These are phyloP conservation scores for Cossypha dichroa DNA, from an alignment of 2,797 vertebrate genomes.

Conservation along the genomic window DNA sequence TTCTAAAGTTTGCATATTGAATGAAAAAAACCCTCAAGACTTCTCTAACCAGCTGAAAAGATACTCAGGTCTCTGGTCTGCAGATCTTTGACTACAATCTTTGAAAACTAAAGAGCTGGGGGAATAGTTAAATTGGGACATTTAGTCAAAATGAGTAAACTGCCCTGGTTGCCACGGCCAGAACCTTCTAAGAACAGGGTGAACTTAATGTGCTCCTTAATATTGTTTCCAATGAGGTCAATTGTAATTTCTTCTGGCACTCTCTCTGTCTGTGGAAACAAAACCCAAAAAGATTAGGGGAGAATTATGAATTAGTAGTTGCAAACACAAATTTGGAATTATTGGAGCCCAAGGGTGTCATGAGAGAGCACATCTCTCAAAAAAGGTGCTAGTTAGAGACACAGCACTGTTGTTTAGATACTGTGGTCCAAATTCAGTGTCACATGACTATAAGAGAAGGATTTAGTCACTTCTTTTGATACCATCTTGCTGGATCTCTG, in stretches of 20 bases:
- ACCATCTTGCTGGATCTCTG: background rate
- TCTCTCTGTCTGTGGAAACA: background rate
- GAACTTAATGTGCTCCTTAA: background rate
- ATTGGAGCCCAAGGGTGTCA: background rate
- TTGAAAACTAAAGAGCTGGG: background rate
- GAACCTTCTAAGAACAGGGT: background rate
- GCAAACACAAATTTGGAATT: background rate
- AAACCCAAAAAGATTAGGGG: background rate
- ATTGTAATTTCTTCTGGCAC: background rate
- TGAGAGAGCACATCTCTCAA: background rate
- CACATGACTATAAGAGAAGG: background rate
- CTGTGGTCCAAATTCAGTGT: background rate
- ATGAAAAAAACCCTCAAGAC: background rate
- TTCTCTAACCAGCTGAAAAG: background rate
- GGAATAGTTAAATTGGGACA: background rate
- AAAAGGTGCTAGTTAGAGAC: background rate
- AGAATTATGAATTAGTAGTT: background rate
- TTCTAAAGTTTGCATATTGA: background rate
- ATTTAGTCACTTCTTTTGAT: background rate
- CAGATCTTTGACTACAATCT: background rate
- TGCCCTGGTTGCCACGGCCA: background rate
- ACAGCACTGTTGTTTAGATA: background rate
- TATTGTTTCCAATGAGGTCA: background rate
- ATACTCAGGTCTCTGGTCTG: background rate
- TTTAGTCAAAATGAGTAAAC: background rate